These are phyloP conservation scores for Graphium colonna DNA, from an alignment of 2,888 invertebrate species.

Conservation along the genomic window DNA sequence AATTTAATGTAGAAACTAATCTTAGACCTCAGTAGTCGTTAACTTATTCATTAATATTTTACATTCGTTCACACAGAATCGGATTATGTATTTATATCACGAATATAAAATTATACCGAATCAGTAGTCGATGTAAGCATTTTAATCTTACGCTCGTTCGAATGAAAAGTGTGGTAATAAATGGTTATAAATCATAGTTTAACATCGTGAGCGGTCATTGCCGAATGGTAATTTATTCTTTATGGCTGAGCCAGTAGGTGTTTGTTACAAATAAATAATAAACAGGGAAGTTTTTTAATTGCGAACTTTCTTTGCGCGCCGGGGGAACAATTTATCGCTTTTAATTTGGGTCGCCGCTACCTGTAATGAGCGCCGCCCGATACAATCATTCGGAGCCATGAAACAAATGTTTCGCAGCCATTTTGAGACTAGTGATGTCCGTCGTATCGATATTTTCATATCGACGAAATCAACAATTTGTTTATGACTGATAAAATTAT, in stretches of 20 bases:
- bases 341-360: slow-evolving; percentile 62
- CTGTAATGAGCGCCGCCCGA: slow-evolving; percentile 33
- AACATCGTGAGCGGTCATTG: background rate
- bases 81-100: background rate
- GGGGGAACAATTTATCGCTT: slow-evolving; percentile 62
- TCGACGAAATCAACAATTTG: background rate
- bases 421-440: slow-evolving; percentile 41
- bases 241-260: background rate
- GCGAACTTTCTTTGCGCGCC: slow-evolving; percentile 36
- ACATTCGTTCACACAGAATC: too few species aligned
- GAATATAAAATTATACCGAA: background rate
- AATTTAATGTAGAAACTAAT: too few species aligned
- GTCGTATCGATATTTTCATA: slow-evolving; percentile 14
- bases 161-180: background rate
- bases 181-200: background rate
- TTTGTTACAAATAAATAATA: slow-evolving; percentile 41
- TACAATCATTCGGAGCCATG: slow-evolving; percentile 40
- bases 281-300: slow-evolving; percentile 67
- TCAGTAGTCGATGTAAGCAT: background rate
- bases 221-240: slow-evolving; percentile 1
- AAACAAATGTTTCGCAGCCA: slow-evolving; percentile 62
- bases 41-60: too few species aligned
- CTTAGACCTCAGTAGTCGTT: too few species aligned
- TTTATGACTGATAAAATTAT: too few species aligned
- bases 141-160: background rate